These are phyloP conservation scores for Clarias laeviceps DNA, from an alignment of 2,797 vertebrate genomes.

Conservation along the genomic window DNA sequence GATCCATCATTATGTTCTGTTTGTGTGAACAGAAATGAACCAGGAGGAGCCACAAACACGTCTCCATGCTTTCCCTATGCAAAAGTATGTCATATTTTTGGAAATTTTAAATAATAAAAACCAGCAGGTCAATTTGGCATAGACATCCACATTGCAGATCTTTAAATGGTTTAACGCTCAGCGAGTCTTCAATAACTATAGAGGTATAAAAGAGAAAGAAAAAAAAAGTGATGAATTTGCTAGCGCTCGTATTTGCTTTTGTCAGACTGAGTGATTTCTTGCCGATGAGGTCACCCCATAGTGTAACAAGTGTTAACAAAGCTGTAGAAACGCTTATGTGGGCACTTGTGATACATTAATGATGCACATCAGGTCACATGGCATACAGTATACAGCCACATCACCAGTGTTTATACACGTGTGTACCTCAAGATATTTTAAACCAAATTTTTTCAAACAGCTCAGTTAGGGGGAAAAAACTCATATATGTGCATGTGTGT, in stretches of 20 bases:
- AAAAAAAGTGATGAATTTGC: background rate
- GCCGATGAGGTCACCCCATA: constrained; percentile 74
- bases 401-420: background rate
- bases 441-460: background rate
- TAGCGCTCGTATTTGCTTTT: constrained; percentile 43
- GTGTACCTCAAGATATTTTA: background rate
- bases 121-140: background rate
- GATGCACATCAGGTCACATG: constrained; percentile 67
- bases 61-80: background rate
- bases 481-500: constrained; percentile 30
- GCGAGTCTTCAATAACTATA: background rate
- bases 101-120: background rate
- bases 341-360: constrained; percentile 62
- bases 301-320: constrained; percentile 78
- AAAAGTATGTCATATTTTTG: background rate
- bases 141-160: background rate
- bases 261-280: constrained; percentile 71
- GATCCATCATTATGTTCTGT: background rate
- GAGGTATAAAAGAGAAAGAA: background rate
- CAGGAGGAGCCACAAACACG: background rate
- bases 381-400: constrained; percentile 13
- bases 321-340: constrained; percentile 75
- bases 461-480: background rate
- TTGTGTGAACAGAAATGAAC: background rate
- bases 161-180: background rate